phyloP scores from a whole-genome alignment of 2,113 vertebrate genomes.

The Hippocampus comes region DNA sequence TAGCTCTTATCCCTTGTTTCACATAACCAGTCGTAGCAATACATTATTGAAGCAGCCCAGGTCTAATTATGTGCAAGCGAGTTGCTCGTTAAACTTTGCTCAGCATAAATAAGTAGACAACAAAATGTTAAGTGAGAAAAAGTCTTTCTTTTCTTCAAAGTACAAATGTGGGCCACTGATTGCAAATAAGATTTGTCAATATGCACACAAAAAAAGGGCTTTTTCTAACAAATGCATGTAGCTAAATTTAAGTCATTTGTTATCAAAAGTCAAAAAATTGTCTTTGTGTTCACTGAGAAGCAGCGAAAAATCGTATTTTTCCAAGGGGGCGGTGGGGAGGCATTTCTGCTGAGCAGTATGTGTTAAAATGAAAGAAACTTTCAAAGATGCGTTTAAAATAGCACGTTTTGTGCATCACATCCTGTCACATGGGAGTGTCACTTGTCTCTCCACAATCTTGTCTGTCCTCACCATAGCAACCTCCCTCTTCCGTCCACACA shows the following conservation, averaged over 20 bases:
- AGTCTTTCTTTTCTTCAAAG: not conserved
- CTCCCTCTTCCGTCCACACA: constrained; percentile 2
- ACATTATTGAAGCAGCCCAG: too few species aligned
- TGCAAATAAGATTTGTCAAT: not conserved
- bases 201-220: not conserved
- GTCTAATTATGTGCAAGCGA: too few species aligned
- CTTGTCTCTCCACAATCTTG: constrained; percentile 23
- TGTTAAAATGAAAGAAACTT: not conserved
- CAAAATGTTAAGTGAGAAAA: too few species aligned
- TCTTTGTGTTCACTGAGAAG: not conserved
- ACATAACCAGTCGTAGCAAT: too few species aligned
- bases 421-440: constrained; percentile 23
- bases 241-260: not conserved
- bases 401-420: constrained; percentile 1
- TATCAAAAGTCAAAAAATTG: not conserved
- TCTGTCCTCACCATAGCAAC: constrained; percentile 35
- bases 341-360: not conserved
- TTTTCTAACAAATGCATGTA: not conserved
- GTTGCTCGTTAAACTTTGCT: too few species aligned
- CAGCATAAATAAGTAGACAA: too few species aligned
- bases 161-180: not conserved
- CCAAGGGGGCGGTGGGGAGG: too few species aligned
- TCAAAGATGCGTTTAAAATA: not conserved
- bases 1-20: too few species aligned
- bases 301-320: not conserved